Evolutionary conservation across 2,888 invertebrate genomes (phyloP), one percentile per base, ranked within the genome.

Genomic region (Eupithecia tripunctaria): DNA sequence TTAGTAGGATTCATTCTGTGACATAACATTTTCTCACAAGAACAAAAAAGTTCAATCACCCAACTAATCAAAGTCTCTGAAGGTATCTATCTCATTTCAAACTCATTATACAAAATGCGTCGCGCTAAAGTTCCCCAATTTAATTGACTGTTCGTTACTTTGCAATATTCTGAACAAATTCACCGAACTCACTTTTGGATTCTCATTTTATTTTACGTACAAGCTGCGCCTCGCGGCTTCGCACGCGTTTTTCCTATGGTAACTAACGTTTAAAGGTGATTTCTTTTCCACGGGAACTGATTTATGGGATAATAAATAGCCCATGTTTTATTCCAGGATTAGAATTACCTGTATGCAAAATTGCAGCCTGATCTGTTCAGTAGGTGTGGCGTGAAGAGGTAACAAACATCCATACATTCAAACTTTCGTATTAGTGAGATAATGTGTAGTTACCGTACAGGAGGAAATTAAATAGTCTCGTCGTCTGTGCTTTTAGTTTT

Each of bases 101-200:
- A 65, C 56, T 72, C 68, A 68, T 72, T 72, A 67, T 43, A 5
- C 56, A 56, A 63, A 71, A 71, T 38, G 67, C 63, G 71, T 43
- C 43, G 36, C 63, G 41, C 62, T 29, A 67, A 72, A 68, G 68
- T 67, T 63, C 2, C 29, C 12, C 56, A 68, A 68, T 67, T 72
- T 59, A 64, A 72, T 72, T 72, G 56, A 25, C 71, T 51, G 38
- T 67, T 67, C 51, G 47, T 68, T 64, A 72, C 72, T 64, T 72
- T 36, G 29, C 68, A 59, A 64, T 59, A 59, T 67, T 60, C 14
- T 38, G 62, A 36, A 62, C n/a, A 12, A 32, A n/a, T 27, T 27
- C 32, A 62, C n/a, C 3, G 32, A 32, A 62, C 62, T 62, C 62
- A 32, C 5, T 32, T 29, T 29, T 1, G 2, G 3, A 7, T 32